These are phyloP conservation scores for Nephrotoma guestfalica DNA, from an alignment of 2,888 invertebrate genomes.

Conservation along the genomic window DNA sequence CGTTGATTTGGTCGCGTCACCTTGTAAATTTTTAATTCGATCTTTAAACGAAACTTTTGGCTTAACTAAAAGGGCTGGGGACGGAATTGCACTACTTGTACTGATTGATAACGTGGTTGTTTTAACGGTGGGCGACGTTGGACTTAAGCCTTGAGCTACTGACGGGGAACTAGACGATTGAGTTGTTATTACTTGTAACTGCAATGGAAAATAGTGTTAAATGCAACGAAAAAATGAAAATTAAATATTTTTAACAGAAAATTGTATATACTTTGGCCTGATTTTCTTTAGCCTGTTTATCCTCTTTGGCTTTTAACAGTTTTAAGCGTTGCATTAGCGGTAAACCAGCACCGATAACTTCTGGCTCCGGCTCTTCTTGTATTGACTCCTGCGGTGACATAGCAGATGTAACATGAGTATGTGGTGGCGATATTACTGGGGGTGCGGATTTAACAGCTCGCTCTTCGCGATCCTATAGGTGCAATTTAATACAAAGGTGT, in stretches of 20 bases:
- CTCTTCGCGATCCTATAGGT: slow-evolving; percentile 39
- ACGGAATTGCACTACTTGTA: slow-evolving; percentile 28
- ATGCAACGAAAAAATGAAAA: slow-evolving; percentile 1
- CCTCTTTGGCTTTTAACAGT: slow-evolving; percentile 61
- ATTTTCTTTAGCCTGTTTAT: slow-evolving; percentile 36
- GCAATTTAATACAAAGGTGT: slow-evolving; percentile 1
- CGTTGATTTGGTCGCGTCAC: slow-evolving; percentile 6
- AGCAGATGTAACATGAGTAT: slow-evolving; percentile 45
- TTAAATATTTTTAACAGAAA: neutral
- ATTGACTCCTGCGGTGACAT: slow-evolving; percentile 38
- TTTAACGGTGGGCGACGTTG: slow-evolving; percentile 13
- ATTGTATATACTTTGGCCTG: slow-evolving; percentile 7
- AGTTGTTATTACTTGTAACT: neutral
- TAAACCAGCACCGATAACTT: slow-evolving; percentile 53
- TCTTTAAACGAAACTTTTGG: slow-evolving; percentile 46
- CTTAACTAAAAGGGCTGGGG: slow-evolving; percentile 20
- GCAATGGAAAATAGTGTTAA: neutral
- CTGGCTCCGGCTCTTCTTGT: slow-evolving; percentile 37
- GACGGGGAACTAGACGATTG: slow-evolving; percentile 6
- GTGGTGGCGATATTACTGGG: slow-evolving; percentile 36
- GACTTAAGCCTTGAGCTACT: slow-evolving; percentile 9
- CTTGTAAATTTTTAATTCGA: slow-evolving; percentile 42
- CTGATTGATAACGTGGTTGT: slow-evolving; percentile 30
- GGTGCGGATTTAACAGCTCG: slow-evolving; percentile 32
- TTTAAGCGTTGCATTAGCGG: slow-evolving; percentile 61